These are phyloP conservation scores for Monopterus albus DNA, from an alignment of 2,113 vertebrate genomes.

Conservation along the genomic window DNA sequence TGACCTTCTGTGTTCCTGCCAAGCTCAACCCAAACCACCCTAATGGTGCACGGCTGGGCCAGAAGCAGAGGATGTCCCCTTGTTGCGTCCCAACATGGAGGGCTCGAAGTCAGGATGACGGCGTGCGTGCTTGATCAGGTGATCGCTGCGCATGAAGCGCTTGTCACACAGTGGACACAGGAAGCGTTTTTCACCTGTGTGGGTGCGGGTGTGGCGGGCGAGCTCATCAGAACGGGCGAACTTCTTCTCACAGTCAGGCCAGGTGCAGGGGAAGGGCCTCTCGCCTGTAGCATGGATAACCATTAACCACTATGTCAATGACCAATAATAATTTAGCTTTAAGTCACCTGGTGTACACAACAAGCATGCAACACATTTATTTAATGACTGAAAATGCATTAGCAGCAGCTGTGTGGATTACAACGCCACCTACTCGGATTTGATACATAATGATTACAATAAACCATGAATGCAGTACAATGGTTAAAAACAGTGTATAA, in stretches of 20 bases:
- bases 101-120: slow-evolving; percentile 83
- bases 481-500: no score
- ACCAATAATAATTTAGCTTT: not conserved
- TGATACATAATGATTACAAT: no score
- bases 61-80: slow-evolving; percentile 37
- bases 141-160: slow-evolving; percentile 86
- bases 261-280: slow-evolving; percentile 83
- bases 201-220: slow-evolving; percentile 84
- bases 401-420: no score
- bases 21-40: slow-evolving; percentile 12
- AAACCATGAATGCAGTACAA: not conserved
- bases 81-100: slow-evolving; percentile 81
- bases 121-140: slow-evolving; percentile 85
- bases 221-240: slow-evolving; percentile 85
- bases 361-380: not conserved
- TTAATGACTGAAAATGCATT: not conserved
- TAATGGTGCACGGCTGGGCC: slow-evolving; percentile 27
- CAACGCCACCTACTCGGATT: no score
- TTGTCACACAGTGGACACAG: slow-evolving; percentile 84
- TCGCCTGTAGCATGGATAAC: slow-evolving; percentile 72
- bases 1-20: slow-evolving; percentile 30
- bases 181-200: slow-evolving; percentile 85
- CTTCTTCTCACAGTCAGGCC: slow-evolving; percentile 84
- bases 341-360: not conserved
- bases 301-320: not conserved